These are phyloP conservation scores for Lucilia cuprina DNA, from an alignment of 1,140 invertebrate genomes.

Conservation along the genomic window DNA sequence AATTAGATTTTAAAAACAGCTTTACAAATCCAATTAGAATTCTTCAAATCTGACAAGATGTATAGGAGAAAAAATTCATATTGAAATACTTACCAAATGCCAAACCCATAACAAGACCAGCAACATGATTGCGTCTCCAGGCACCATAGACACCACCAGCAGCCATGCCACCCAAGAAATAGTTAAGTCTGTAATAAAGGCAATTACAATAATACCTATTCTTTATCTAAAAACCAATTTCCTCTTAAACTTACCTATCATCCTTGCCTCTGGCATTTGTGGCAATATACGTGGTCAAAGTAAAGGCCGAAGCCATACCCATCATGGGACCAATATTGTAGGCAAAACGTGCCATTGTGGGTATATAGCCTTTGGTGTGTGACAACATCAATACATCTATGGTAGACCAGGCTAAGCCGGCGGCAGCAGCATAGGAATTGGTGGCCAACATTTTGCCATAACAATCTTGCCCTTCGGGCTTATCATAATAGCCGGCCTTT, in stretches of 20 bases:
- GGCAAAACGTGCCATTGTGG: constrained; percentile 64
- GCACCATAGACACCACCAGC: constrained; percentile 68
- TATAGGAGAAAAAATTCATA: background rate
- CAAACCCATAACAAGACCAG: constrained; percentile 50
- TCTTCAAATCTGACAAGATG: background rate
- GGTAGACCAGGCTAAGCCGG: constrained; percentile 64
- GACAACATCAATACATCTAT: constrained; percentile 69
- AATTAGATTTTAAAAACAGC: too few relatives aligned
- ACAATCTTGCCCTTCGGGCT: constrained; percentile 75
- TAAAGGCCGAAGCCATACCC: constrained; percentile 71
- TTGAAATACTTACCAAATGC: constrained; percentile 45
- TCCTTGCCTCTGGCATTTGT: constrained; percentile 71
- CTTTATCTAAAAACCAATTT: background rate
- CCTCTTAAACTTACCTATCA: constrained; percentile 61
- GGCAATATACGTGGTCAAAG: constrained; percentile 67
- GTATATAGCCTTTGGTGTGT: constrained; percentile 66
- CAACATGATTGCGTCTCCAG: constrained; percentile 61
- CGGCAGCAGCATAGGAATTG: constrained; percentile 66
- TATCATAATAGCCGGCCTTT: constrained; percentile 69
- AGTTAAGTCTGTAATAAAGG: constrained; percentile 62
- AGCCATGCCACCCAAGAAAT: constrained; percentile 67
- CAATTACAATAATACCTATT: background rate
- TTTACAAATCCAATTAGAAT: too few relatives aligned
- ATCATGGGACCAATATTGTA: constrained; percentile 69
- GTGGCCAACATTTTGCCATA: constrained; percentile 70